Base-by-base conservation (phyloP, 2,888 invertebrate species). In the Sipha maydis region DNA sequence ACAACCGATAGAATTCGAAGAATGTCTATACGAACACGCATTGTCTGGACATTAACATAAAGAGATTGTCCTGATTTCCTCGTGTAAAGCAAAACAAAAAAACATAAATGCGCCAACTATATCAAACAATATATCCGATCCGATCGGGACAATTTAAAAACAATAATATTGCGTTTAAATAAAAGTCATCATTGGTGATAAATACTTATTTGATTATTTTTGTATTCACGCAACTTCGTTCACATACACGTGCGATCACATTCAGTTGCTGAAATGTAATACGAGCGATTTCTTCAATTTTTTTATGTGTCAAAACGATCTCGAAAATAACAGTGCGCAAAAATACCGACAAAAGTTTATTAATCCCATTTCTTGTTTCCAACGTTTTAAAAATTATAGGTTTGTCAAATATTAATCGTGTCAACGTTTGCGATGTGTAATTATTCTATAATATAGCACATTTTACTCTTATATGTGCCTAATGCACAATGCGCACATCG, bases 21-120 rank as follows among this genome's bases (percentile, higher is more conserved):
- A 83, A 83, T 83, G 41, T 54, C 69, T 41, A n/a, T n/a, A n/a
- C 2, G 71, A 11, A 71, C 69, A 3, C 69, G 69, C 82, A 83
- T 71, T 83, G 82, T 83, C 71, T 83, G 82, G 14, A 54, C 82
- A 71, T 83, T 71, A 69, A 48, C 71, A 31, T 83, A 83, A 28
- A 38, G 54, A 41, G 61, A 79, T 79, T 56, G 78, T 79, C 19
- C 34, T 38, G 75, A 38, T 75, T 75, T 75, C 75, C 75, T 25
- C 38, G 75, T 38, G 38, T 14, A 31, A 34, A 0, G 8, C 38
- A 21, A 38, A 75, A 21, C 9, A 14, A 28, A 21, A 25, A 38
- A 31, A 71, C 4, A 71, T 14, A 28, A 28, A 69, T n/a, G 69
- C 9, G 73, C 34, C 73, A 19, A 73, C 69, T 73, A 34, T 38